These are phyloP conservation scores for silkworm (Bombyx mori) DNA, from an alignment of 1,140 invertebrate genomes.

Conservation along the genomic window ASM3026992v2 NC_085109.1:8728001-8728500, in stretches of 20 bases:
- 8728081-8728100: too few relatives aligned
- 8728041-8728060: too few relatives aligned
- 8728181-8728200: too few relatives aligned
- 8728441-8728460: conserved; percentile 44
- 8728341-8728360: conserved; percentile 20
- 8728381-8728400: conserved; percentile 33
- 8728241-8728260: conserved; percentile 3
- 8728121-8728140: too few relatives aligned
- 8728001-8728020: too few relatives aligned
- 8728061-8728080: too few relatives aligned
- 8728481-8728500: conserved; percentile 59
- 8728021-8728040: too few relatives aligned
- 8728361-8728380: conserved; percentile 27
- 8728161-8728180: too few relatives aligned
- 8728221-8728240: too few relatives aligned
- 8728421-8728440: conserved; percentile 40
- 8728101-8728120: too few relatives aligned
- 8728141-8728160: too few relatives aligned
- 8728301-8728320: conserved; percentile 20
- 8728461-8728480: conserved; percentile 63
- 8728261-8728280: not conserved
- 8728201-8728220: too few relatives aligned
- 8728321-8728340: conserved; percentile 12
- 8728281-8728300: conserved; percentile 25
- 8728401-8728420: conserved; percentile 20